Base-by-base conservation (phyloP, 2,113 vertebrate species). In the Atrichornis clamosus region DNA sequence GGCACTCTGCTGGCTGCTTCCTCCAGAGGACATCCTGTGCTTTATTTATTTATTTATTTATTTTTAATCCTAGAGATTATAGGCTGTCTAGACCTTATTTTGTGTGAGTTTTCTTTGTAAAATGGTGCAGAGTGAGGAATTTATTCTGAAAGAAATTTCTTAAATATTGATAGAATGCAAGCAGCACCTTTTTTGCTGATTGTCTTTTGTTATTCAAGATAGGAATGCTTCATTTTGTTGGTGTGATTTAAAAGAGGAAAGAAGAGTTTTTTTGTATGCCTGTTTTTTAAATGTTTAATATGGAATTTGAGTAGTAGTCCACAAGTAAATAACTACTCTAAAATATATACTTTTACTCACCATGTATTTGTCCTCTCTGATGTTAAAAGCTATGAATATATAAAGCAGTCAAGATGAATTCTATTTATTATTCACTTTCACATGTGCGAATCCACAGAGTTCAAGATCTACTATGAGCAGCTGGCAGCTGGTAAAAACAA, bases 181-280 rank as follows among this genome's bases (percentile, higher is more conserved):
- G 11, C 30, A 46, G 6, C 9, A 55, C 14, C 3, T 60, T 86
- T 92, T 64, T 35, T 52, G 80, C 21, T 52, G 64, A 26, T 35
- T 79, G 33, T 12, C 9, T 92, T 77, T 70, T 30, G 13, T 74
- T 72, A 20, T 53, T 78, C 15, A 39, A 16, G 33, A 59, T 7
- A 58, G 19, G 23, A 83, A 65, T 77, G 39, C 4, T 79, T 20
- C 22, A 22, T 53, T 65, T 6, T 63, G 10, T 63, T 73, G 23
- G 15, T 8, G 8, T 55, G 46, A 42, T 86, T 88, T 55, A 86
- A 81, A 90, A 65, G 16, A 60, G 62, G 6, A 90, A 68, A 23
- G 15, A 37, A 7, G 4, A 28, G 2, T 0, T 17, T 69, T 78
- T 79, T 47, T 49, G 35, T 4, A 8, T 60, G 9, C 6, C 27